Conservation (phyloP, 2,888 invertebrate species). For the Dendrolimus pini region DNA sequence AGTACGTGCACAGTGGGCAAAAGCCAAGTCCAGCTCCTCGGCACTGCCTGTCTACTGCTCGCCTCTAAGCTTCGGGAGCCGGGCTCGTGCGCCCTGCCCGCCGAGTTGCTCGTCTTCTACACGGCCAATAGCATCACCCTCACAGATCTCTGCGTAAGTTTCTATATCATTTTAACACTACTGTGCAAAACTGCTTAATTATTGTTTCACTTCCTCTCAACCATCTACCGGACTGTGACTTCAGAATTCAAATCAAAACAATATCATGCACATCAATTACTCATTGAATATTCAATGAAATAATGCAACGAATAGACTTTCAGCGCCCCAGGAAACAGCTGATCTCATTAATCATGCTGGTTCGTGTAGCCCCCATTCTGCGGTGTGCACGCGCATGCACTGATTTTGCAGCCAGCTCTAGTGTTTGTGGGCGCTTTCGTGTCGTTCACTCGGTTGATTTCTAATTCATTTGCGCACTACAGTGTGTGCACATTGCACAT, state of each 20-base stretch:
- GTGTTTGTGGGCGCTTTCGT: slow-evolving; percentile 31
- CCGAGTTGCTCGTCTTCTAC: slow-evolving; percentile 91
- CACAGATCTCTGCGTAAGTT: slow-evolving; percentile 92
- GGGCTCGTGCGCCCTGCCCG: slow-evolving; percentile 82
- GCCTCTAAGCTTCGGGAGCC: slow-evolving; percentile 96
- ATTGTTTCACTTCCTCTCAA: neutral
- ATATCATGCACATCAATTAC: neutral
- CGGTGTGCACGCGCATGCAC: slow-evolving; percentile 24
- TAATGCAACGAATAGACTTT: slow-evolving; percentile 47
- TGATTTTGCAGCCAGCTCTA: slow-evolving; percentile 32
- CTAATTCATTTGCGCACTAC: slow-evolving; percentile 39
- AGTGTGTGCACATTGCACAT: slow-evolving; percentile 21
- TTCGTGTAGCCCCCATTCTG: slow-evolving; percentile 39
- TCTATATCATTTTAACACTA: slow-evolving; percentile 1
- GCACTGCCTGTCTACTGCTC: slow-evolving; percentile 93
- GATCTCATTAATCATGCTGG: slow-evolving; percentile 51
- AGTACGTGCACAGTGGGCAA: slow-evolving; percentile 88
- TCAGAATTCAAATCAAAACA: slow-evolving; percentile 4
- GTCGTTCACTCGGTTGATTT: slow-evolving; percentile 51
- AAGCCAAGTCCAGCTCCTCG: slow-evolving; percentile 93
- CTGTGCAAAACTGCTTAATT: neutral
- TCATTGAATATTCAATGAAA: slow-evolving; percentile 16
- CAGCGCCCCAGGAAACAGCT: slow-evolving; percentile 50
- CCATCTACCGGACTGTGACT: slow-evolving; percentile 2
- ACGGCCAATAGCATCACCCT: slow-evolving; percentile 95